Base-by-base conservation (phyloP, 2,797 vertebrate species). In the Gambelia wislizenii region DNA sequence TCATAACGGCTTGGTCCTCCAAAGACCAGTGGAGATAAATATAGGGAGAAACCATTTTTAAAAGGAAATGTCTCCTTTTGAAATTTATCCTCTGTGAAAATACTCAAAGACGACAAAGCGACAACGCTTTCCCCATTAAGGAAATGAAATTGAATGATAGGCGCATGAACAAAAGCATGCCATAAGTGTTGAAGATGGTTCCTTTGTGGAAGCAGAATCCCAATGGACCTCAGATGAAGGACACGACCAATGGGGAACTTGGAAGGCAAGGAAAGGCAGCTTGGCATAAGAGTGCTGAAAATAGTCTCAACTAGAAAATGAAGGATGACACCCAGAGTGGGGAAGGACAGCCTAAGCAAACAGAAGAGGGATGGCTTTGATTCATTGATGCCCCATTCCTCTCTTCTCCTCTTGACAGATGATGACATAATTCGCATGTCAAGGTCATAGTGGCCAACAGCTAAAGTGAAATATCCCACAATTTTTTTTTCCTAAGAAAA, bases 11-110 rank as follows among this genome's bases (percentile, higher is more conserved):
- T 67, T 89, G 85, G 12, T 44, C 84, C 52, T 80, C 91, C 82
- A 30, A 75, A 91, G 59, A 87, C 18, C 86, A 85, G 47, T 22
- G 54, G 0, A 86, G 85, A 94, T 64, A 93, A 92, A 94, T 78
- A 88, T 0, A 79, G 84, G 87, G 89, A 91, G 85, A 14, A 64
- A 59, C 8, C 36, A 92, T 93, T 92, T 93, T 67, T 18, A 87
- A 61, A 81, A 88, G 10, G 52, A 82, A 90, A 84, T 87, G 89
- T 8, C 5, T 81, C 8, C 47, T 33, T 88, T 92, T 85, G 90
- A 92, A 89, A 93, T 92, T 20, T 85, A 90, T 93, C 91, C 82
- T 69, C 36, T 33, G 74, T 27, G 87, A 83, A 95, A 95, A 92
- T 85, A 91, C 47, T 72, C 77, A 10, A 27, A 47, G 54, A 83